Evolutionary conservation across 2,113 vertebrate species (phyloP).

Genomic region (Pyxicephalus adspersus): DNA sequence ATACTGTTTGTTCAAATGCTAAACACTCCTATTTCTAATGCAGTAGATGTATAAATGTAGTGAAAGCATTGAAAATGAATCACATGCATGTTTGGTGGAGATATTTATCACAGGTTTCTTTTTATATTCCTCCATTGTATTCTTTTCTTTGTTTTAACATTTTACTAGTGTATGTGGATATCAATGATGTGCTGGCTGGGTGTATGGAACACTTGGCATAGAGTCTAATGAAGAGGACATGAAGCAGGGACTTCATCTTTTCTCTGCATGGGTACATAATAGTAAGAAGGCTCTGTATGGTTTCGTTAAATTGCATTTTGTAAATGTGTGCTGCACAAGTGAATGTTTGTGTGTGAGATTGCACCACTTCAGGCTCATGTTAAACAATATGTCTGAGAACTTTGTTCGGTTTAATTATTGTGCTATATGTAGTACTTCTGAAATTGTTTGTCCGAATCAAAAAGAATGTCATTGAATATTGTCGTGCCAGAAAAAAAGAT

Average conservation of each 20-base stretch:
- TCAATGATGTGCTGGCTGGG: too few relatives aligned
- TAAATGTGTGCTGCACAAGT: too few relatives aligned
- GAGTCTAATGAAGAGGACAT: background rate
- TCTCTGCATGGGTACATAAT: background rate
- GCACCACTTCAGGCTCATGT: too few relatives aligned
- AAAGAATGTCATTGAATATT: too few relatives aligned
- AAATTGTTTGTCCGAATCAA: too few relatives aligned
- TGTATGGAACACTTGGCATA: background rate
- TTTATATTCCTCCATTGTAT: background rate
- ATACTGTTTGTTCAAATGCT: background rate
- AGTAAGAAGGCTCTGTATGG: background rate
- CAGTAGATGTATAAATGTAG: background rate
- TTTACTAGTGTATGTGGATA: background rate
- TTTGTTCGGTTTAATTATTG: too few relatives aligned
- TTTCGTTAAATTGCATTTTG: too few relatives aligned
- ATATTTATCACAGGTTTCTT: background rate
- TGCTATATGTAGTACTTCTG: too few relatives aligned
- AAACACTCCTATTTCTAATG: background rate
- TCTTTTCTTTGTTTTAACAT: background rate
- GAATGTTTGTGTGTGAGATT: too few relatives aligned
- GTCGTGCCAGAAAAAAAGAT: too few relatives aligned
- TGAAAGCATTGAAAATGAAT: background rate
- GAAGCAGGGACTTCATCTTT: background rate
- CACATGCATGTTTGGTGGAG: background rate
- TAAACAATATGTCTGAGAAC: too few relatives aligned